These are phyloP conservation scores for Caenorhabditis japonica DNA, from an alignment of 2,888 invertebrate species.

Conservation along the genomic window DNA sequence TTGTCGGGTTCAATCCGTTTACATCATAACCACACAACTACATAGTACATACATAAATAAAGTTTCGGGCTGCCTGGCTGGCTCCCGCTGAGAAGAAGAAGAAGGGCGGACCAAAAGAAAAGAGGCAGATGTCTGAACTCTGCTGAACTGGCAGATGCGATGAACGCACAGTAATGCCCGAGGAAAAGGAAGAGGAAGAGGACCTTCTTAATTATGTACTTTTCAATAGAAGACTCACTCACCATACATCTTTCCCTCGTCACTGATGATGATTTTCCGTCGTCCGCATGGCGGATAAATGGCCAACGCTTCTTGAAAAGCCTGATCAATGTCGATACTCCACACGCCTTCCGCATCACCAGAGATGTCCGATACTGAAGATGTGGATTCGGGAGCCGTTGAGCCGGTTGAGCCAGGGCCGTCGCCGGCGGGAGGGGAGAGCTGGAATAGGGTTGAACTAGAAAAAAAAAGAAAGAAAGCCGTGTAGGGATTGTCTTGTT, in stretches of 20 bases:
- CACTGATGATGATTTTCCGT: constrained; percentile 98
- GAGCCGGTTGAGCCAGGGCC: constrained; percentile 50
- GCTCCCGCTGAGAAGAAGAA: constrained; percentile 7
- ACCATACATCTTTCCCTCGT: constrained; percentile 99
- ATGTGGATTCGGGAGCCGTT: constrained; percentile 54
- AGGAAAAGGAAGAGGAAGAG: constrained; percentile 19
- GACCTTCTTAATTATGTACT: constrained; percentile 2
- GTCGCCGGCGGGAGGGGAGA: constrained; percentile 62
- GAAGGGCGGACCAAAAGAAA: constrained; percentile 20
- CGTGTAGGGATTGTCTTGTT: no score
- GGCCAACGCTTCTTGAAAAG: constrained; percentile 97
- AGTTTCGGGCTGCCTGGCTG: constrained; percentile 9
- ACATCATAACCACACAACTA: constrained; percentile 39
- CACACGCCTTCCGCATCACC: constrained; percentile 98
- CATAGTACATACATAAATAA: constrained; percentile 1
- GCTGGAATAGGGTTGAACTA: no score
- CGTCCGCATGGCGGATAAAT: constrained; percentile 99
- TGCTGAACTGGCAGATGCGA: no score
- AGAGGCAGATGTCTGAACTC: constrained; percentile 39
- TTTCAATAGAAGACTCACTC: constrained; percentile 39
- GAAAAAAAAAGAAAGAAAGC: not conserved
- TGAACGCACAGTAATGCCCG: constrained; percentile 34
- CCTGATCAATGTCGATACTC: constrained; percentile 97
- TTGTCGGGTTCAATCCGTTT: constrained; percentile 46
- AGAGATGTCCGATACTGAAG: constrained; percentile 56